Conservation (phyloP, 92 coral and sea anemone genomes). For the Palythoa grandiflora region DNA sequence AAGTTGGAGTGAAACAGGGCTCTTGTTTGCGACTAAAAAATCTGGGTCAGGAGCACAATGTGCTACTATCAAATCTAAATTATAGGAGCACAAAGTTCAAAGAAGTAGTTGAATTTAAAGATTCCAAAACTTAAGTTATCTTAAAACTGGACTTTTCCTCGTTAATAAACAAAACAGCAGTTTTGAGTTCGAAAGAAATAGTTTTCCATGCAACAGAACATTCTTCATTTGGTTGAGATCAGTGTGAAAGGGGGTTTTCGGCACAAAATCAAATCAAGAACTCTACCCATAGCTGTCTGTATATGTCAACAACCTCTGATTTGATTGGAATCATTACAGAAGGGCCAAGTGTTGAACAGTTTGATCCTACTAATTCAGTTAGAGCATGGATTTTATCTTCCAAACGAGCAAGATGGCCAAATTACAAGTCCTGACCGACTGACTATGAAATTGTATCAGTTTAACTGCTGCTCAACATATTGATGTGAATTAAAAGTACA, state of each 20-base stretch:
- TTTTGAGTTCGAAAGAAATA: background rate
- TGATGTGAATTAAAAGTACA: background rate
- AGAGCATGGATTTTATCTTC: no score
- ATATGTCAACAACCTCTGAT: background rate
- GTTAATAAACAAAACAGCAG: conserved; percentile 2
- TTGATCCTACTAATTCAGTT: no score
- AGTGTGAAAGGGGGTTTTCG: no score
- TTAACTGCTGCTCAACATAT: no score
- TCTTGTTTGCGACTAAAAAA: background rate
- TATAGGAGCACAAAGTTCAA: background rate
- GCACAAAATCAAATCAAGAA: no score
- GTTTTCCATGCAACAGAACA: background rate
- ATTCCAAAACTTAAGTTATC: background rate
- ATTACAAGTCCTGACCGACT: no score
- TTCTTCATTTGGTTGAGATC: background rate
- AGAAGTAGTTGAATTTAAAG: background rate
- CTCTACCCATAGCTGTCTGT: background rate
- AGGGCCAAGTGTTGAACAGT: no score
- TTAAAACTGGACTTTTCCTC: background rate
- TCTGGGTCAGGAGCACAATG: background rate
- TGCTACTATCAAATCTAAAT: conserved; percentile 6
- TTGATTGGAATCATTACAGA: no score
- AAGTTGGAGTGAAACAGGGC: background rate
- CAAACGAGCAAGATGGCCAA: no score
- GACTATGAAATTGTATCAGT: no score